Evolutionary conservation across 1,140 invertebrate species (phyloP).

Genomic region (Heliconius hermathena): DNA sequence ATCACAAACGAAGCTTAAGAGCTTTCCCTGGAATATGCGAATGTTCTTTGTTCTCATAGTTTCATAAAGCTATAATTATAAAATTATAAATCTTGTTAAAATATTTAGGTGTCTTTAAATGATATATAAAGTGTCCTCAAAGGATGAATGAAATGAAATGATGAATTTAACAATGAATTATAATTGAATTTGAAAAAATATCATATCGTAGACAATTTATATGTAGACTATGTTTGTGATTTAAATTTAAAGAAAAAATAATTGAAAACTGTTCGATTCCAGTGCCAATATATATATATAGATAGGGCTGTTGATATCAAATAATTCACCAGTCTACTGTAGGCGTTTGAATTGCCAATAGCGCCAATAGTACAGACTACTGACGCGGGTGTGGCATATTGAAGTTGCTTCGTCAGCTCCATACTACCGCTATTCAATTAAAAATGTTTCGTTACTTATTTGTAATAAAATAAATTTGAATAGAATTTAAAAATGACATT

Average conservation of each 20-base stretch:
- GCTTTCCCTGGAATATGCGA: not conserved
- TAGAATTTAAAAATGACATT: not conserved
- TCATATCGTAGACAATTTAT: too few relatives aligned
- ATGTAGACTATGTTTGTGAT: too few relatives aligned
- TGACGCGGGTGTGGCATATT: not conserved
- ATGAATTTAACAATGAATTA: too few relatives aligned
- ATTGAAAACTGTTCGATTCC: not conserved
- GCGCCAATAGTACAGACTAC: not conserved
- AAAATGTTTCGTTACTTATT: not conserved
- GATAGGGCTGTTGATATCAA: not conserved
- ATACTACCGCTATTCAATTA: not conserved
- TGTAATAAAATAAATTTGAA: not conserved
- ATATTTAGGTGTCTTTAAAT: too few relatives aligned
- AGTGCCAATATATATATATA: not conserved
- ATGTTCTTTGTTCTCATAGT: not conserved
- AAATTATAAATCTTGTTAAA: too few relatives aligned
- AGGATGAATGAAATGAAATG: too few relatives aligned
- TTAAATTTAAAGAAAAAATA: not conserved
- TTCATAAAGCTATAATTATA: too few relatives aligned
- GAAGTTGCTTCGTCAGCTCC: not conserved
- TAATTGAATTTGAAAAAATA: too few relatives aligned
- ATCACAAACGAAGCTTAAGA: not conserved
- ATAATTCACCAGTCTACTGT: conserved; percentile 1
- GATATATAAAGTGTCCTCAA: too few relatives aligned
- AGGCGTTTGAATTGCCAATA: conserved; percentile 9